Base-by-base conservation (phyloP, 2,797 vertebrate genomes). In the Iguana delicatissima region DNA sequence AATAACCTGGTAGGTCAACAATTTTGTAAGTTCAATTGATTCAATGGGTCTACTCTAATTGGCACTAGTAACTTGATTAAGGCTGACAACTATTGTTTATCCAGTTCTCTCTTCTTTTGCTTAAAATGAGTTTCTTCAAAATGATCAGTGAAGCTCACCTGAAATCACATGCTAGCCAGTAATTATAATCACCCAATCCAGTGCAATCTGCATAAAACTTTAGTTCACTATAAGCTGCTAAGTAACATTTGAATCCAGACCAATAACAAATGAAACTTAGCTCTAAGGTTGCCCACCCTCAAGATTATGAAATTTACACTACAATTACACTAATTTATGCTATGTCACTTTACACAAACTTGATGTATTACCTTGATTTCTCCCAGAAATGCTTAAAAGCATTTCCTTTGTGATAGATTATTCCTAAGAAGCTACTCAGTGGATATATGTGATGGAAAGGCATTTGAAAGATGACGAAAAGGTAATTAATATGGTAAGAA, bases 391-490 rank as follows among this genome's bases (percentile, higher is more conserved):
- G 0, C 80, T 73, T 59, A 64, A 94, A 92, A 92, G 14, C 46
- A 6, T 24, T 26, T 29, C 8, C 84, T 82, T 18, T 52, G 74
- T 91, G 93, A 95, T 38, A 62, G 79, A 93, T 62, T 95, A 91
- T 18, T 95, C 81, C 86, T 93, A 92, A 95, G 93, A 94, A 42
- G 50, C 9, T 92, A 74, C 73, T 32, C 85, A 91, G 85, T 81
- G 88, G 89, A 95, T 93, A 92, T 74, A 81, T 62, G 50, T 83
- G 52, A 64, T 76, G 46, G n/a, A 83, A 81, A 42, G 38, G 24
- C 26, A 16, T 67, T 87, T 94, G 93, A 93, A 96, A 87, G 92
- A 91, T 77, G 84, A 94, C 85, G 81, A 90, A 92, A 64, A 92
- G 77, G 92, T 84, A 91, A 77, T 73, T 22, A 1, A 26, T 2